These are phyloP conservation scores for Centropus bengalensis DNA, from an alignment of 2,113 vertebrate species.

Conservation along the genomic window DNA sequence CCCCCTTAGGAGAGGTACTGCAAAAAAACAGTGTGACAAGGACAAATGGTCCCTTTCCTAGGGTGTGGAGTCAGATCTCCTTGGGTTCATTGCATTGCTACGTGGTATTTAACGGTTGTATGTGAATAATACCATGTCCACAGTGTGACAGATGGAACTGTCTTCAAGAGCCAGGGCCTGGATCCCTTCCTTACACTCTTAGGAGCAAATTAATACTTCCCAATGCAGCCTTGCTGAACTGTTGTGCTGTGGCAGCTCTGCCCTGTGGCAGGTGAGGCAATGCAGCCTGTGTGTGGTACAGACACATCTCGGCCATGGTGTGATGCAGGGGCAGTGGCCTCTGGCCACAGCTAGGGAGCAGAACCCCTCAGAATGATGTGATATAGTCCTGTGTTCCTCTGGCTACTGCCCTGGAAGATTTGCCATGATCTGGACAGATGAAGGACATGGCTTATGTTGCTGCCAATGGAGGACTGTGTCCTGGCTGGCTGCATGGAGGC, in stretches of 20 bases:
- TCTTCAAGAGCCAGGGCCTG: neutral
- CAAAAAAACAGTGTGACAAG: neutral
- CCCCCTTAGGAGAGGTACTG: neutral
- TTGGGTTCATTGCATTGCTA: neutral
- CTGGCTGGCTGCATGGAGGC: neutral
- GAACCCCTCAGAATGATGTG: neutral
- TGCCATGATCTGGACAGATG: neutral
- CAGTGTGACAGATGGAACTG: neutral
- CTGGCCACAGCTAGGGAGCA: neutral
- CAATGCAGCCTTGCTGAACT: neutral
- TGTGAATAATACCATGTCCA: neutral
- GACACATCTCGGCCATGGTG: accelerated
- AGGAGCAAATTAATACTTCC: neutral
- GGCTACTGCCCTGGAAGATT: neutral
- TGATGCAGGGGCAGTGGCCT: neutral
- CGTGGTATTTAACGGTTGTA: neutral
- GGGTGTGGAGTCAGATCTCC: neutral
- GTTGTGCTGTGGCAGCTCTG: neutral
- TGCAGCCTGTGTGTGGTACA: neutral
- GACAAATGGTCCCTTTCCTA: neutral
- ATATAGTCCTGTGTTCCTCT: neutral
- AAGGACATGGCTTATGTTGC: neutral
- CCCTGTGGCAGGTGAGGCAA: neutral
- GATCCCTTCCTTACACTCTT: neutral
- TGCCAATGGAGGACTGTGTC: neutral